phyloP scores from a whole-genome alignment of 2,113 vertebrate species.

The Orthonyx spaldingii region DNA sequence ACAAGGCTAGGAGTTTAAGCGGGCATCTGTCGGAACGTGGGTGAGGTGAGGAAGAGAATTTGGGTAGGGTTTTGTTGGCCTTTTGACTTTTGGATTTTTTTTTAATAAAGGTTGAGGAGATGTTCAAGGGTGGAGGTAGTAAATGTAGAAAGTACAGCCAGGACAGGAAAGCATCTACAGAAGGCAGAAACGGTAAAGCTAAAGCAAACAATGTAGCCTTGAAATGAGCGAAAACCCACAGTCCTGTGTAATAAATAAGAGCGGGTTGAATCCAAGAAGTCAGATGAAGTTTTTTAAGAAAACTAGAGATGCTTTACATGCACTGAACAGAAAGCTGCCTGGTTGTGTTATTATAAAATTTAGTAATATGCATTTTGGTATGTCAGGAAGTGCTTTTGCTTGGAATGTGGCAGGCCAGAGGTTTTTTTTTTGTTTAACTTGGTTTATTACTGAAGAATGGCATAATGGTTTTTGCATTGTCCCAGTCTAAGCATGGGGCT shows the following conservation, averaged over 20 bases:
- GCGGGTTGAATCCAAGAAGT: background rate
- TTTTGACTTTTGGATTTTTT: background rate
- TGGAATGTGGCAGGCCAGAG: background rate
- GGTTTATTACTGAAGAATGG: background rate
- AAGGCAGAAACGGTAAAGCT: background rate
- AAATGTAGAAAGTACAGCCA: background rate
- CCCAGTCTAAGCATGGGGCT: background rate
- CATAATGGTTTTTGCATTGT: background rate
- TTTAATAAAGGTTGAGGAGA: background rate
- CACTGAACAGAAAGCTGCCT: background rate
- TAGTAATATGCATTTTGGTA: background rate
- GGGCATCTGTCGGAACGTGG: accelerated
- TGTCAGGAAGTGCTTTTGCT: background rate
- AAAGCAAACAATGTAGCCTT: background rate
- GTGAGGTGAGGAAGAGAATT: background rate
- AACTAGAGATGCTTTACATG: background rate
- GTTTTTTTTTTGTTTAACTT: background rate
- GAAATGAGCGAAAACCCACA: background rate
- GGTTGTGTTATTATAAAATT: background rate
- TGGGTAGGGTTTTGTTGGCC: background rate
- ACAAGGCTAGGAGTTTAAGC: background rate
- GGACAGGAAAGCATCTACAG: background rate
- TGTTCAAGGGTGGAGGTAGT: background rate
- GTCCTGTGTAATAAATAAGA: background rate
- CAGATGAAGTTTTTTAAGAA: background rate